Conservation (phyloP, 2,888 invertebrate genomes). For the Cantharis rufa region DNA sequence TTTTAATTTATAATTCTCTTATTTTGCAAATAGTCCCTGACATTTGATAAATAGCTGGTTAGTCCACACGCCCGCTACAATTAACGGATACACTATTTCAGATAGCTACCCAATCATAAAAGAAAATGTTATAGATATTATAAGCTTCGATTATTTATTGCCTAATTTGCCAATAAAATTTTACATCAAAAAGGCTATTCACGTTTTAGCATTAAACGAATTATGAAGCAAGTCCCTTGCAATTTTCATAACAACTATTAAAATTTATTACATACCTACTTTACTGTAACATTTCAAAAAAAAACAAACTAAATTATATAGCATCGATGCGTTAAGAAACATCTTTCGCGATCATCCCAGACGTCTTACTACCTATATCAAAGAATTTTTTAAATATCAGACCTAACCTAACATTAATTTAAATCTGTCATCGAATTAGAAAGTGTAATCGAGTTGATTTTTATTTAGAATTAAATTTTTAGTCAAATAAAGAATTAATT, state of each 20-base stretch:
- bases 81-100: neutral
- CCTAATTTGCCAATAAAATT: neutral
- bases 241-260: neutral
- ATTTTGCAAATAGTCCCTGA: slow-evolving; percentile 20
- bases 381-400: neutral
- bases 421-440: neutral
- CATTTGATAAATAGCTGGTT: slow-evolving; percentile 14
- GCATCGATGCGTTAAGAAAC: neutral
- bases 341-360: neutral
- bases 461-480: neutral
- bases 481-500: neutral
- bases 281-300: neutral
- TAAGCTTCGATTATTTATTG: neutral
- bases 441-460: neutral
- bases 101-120: neutral
- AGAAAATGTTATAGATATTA: neutral
- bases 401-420: neutral
- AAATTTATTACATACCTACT: neutral
- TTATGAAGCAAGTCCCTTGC: neutral
- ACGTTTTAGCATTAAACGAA: neutral
- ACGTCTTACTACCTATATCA: no score
- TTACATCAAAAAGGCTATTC: neutral
- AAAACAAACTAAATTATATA: neutral
- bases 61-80: neutral
- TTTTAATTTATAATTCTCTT: slow-evolving; percentile 13